Percentiles rank a stretch among this genome's conserved stretches.
Evolutionary conservation across 2,888 invertebrate species (phyloP).

Genomic region (Acronicta aceris): DNA sequence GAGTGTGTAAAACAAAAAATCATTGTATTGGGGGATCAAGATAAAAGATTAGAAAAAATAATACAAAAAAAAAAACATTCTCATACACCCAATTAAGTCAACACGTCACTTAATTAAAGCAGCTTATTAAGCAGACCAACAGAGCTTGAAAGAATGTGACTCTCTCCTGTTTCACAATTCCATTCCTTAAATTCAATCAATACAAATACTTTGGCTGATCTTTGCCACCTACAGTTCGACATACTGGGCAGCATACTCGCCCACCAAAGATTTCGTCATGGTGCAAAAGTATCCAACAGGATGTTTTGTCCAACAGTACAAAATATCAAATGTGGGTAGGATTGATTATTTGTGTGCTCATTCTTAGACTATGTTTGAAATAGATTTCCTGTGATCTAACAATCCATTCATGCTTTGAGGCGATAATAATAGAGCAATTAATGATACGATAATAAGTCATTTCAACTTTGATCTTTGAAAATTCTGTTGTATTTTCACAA

Average conservation of each 20-base stretch:
- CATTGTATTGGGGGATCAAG: too few relatives aligned
- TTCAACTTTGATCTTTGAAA: conserved; percentile 32
- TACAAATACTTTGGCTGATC: conserved; percentile 24
- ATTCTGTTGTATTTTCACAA: conserved; percentile 12
- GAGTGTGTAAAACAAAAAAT: too few relatives aligned
- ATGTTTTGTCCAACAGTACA: conserved; percentile 56
- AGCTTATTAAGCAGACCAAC: not conserved
- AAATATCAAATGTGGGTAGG: conserved; percentile 51
- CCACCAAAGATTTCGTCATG: conserved; percentile 31
- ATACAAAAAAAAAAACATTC: too few relatives aligned
- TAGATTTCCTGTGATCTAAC: conserved; percentile 66
- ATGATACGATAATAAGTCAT: conserved; percentile 25
- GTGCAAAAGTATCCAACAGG: conserved; percentile 45
- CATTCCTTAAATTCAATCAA: conserved; percentile 7
- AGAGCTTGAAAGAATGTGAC: not conserved
- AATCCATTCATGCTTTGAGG: conserved; percentile 54
- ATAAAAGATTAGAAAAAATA: too few relatives aligned
- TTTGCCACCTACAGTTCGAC: not conserved
- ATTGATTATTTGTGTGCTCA: conserved; percentile 54
- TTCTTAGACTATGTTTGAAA: conserved; percentile 58
- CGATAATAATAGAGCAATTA: conserved; percentile 51
- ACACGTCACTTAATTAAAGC: too few relatives aligned
- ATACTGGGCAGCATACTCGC: conserved; percentile 16
- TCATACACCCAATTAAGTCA: too few relatives aligned
- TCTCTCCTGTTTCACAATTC: conserved; percentile 24